These are phyloP conservation scores for Lepeophtheirus nordmannii DNA, from an alignment of 2,888 invertebrate genomes.

Conservation along the genomic window DNA sequence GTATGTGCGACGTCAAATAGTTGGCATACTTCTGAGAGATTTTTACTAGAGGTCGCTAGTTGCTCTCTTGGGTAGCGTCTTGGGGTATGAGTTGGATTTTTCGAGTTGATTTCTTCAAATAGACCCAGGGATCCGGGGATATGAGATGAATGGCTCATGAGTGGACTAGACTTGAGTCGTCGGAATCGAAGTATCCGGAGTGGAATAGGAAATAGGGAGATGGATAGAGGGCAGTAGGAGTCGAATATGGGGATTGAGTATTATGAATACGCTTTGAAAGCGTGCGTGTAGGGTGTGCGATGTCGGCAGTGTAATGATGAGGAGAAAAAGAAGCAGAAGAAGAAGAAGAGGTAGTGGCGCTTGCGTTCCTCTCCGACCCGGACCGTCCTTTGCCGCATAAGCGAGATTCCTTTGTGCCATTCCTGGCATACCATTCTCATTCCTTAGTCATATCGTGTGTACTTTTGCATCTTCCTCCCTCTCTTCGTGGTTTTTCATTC, in stretches of 20 bases:
- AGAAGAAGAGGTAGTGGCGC: background rate
- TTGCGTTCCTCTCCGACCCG: slow-evolving; percentile 4
- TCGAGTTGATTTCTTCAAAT: too few relatives aligned
- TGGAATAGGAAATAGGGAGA: too few relatives aligned
- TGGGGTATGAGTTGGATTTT: too few relatives aligned
- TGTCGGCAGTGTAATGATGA: background rate
- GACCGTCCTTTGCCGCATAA: slow-evolving; percentile 48
- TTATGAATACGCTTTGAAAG: background rate
- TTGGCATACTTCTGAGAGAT: background rate
- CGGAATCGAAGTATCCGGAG: too few relatives aligned
- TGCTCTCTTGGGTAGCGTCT: background rate
- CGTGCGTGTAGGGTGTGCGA: background rate
- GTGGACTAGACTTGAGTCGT: too few relatives aligned
- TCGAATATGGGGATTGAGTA: background rate
- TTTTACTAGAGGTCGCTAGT: background rate
- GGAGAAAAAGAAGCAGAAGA: background rate
- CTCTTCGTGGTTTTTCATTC: too few relatives aligned
- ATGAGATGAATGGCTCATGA: too few relatives aligned
- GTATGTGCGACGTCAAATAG: slow-evolving; percentile 7
- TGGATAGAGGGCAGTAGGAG: background rate
- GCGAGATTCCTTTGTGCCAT: slow-evolving; percentile 92
- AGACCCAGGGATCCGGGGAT: too few relatives aligned
- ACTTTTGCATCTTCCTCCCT: too few relatives aligned
- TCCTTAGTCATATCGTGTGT: slow-evolving; percentile 44
- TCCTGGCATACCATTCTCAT: slow-evolving; percentile 81